These are phyloP conservation scores for Puffinus mauretanicus DNA, from an alignment of 2,113 vertebrate genomes.

Conservation along the genomic window DNA sequence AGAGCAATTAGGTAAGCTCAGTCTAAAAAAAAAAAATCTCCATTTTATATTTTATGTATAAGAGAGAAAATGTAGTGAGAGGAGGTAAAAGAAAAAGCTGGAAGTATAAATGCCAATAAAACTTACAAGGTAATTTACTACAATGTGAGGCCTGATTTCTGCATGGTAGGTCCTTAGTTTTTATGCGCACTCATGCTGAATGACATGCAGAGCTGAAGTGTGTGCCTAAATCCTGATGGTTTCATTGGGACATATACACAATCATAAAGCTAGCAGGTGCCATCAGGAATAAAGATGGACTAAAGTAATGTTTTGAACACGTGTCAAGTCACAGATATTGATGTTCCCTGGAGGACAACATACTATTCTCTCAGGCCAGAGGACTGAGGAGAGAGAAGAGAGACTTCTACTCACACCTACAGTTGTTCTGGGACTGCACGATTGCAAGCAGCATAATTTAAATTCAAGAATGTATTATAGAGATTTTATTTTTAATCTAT, in stretches of 20 bases:
- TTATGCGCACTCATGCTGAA: background rate
- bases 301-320: background rate
- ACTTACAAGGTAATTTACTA: background rate
- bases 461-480: background rate
- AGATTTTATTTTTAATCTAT: background rate
- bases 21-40: background rate
- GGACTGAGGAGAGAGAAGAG: background rate
- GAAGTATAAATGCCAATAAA: background rate
- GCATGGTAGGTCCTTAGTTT: background rate
- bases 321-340: background rate
- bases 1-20: background rate
- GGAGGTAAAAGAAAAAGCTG: background rate
- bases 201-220: background rate
- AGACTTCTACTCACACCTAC: background rate
- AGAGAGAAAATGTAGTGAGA: background rate
- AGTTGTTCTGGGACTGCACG: background rate
- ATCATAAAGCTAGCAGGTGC: background rate
- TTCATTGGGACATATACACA: background rate
- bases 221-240: background rate
- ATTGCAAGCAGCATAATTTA: background rate
- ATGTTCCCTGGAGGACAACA: background rate
- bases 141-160: background rate
- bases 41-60: background rate
- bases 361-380: background rate
- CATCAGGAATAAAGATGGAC: background rate